Evolutionary conservation across 2,888 invertebrate genomes (phyloP).

Genomic region (Drosophila helvetica): DNA sequence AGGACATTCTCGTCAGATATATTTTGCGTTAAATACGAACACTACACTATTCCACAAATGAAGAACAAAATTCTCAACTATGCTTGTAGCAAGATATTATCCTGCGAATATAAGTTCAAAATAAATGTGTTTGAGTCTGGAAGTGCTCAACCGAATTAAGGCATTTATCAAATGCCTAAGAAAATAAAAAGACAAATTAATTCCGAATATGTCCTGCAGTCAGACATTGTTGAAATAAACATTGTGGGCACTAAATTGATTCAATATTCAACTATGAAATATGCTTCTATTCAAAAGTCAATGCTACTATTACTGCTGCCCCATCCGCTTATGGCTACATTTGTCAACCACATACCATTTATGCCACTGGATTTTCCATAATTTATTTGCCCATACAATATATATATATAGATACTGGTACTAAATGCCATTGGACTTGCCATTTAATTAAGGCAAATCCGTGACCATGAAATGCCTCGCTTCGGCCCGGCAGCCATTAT

Average conservation of each 20-base stretch:
- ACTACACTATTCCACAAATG: too few relatives aligned
- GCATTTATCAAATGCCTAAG: not conserved
- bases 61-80: too few relatives aligned
- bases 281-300: conserved; percentile 29
- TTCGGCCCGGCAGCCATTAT: conserved; percentile 6
- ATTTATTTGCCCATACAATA: conserved; percentile 26
- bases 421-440: conserved; percentile 22
- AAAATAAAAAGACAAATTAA: not conserved
- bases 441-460: conserved; percentile 57
- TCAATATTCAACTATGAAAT: conserved; percentile 35
- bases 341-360: conserved; percentile 34
- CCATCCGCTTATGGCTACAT: conserved; percentile 9
- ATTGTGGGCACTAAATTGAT: conserved; percentile 1
- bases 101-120: not conserved
- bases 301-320: not conserved
- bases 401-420: not conserved
- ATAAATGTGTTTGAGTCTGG: not conserved
- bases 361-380: conserved; percentile 41
- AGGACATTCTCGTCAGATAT: too few relatives aligned
- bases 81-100: not conserved
- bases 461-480: conserved; percentile 32
- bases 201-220: not conserved
- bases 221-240: conserved; percentile 6
- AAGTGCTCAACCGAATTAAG: not conserved
- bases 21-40: too few relatives aligned